phyloP scores from a whole-genome alignment of 2,113 vertebrate genomes.

The Phalacrocorax aristotelis region DNA sequence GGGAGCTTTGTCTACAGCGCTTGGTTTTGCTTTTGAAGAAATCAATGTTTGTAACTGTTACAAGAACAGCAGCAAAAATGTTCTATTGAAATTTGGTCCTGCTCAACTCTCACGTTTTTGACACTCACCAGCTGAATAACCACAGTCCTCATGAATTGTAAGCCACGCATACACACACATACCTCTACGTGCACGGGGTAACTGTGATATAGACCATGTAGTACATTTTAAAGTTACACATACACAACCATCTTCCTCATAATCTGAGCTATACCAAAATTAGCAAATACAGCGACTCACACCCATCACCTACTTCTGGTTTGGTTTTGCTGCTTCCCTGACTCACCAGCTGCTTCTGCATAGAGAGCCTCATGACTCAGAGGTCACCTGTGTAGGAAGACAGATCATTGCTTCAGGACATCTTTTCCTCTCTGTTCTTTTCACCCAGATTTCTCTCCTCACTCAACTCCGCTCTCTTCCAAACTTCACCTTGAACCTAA shows the following conservation, averaged over 20 bases:
- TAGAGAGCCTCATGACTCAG: not conserved
- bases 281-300: not conserved
- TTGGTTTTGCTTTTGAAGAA: not conserved
- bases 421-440: not conserved
- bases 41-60: not conserved
- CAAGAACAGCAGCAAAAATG: not conserved
- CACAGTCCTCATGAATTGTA: accelerated
- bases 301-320: not conserved
- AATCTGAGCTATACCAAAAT: not conserved
- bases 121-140: not conserved
- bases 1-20: not conserved
- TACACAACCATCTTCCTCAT: not conserved
- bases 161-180: not conserved
- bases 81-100: not conserved
- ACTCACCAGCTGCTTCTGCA: not conserved
- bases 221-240: not conserved
- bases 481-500: not conserved
- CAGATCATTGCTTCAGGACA: not conserved
- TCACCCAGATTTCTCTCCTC: not conserved
- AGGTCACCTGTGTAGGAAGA: not conserved
- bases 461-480: not conserved
- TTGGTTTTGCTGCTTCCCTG: not conserved
- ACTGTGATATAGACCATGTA: accelerated
- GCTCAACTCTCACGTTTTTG: not conserved
- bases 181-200: accelerated